These are phyloP conservation scores for Felis catus DNA, from an alignment of 2,113 vertebrate genomes.

Conservation along the genomic window F.catus_Fca126_mat1.0 CM031424.1:26501001-26501500, in stretches of 20 bases:
- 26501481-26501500: not conserved
- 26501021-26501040: too few relatives aligned
- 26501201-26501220: rapidly evolving
- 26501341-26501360: not conserved
- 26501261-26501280: not conserved
- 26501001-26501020: too few relatives aligned
- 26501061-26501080: too few relatives aligned
- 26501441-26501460: not conserved
- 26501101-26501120: rapidly evolving
- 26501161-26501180: rapidly evolving
- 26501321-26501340: too few relatives aligned
- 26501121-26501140: rapidly evolving
- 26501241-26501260: rapidly evolving
- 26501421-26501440: not conserved
- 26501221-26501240: not conserved
- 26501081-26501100: not conserved
- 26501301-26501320: not conserved
- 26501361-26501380: not conserved
- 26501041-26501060: too few relatives aligned
- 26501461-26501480: not conserved
- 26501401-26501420: not conserved
- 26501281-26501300: not conserved
- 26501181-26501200: rapidly evolving
- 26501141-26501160: rapidly evolving
- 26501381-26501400: not conserved